Evolutionary conservation across 2,113 vertebrate species (phyloP), one percentile per base, ranked within the genome.

Genomic region (Saimiri boliviensis): DNA sequence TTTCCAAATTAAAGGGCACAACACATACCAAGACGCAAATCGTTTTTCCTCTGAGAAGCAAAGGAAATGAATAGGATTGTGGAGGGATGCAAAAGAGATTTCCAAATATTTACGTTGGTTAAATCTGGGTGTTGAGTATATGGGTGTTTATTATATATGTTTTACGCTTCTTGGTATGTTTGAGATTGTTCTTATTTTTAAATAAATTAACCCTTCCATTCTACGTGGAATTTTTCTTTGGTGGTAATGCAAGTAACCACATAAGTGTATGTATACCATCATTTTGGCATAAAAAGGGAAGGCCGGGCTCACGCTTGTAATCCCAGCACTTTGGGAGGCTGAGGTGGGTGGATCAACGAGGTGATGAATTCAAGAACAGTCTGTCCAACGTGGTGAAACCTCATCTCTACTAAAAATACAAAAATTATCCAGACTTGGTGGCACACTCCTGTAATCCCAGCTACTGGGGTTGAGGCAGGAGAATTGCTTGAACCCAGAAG

Each of bases 281-380:
- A 8, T 19, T 92, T 96, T 89, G 58, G 17, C 13, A 71, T 89
- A 47, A 81, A 89, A 89, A 93, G 63, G 52, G 89, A 76, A 63
- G 60, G 60, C 27, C 5, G 12, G 60, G 60, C 12, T 63, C 60
- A 63, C 5, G 5, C 27, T 30, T 63, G 60, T 63, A 63, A 63
- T 30, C 60, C 60, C 60, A 63, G 27, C 27, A 63, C 27, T 63
- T 63, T 63, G 27, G 60, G 60, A 63, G 60, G 60, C 60, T 6
- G 5, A 63, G 60, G 60, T 30, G 30, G 27, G 60, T 30, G 27
- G 60, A 63, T 63, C 60, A 30, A 30, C 5, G 2, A 63, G 60
- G 27, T 63, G 27, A 63, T 27, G 60, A 30, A 25, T 63, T 63
- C 60, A 63, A 63, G 60, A 63, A 12, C 27, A 63, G 60, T 13